A percentile compares a stretch with the other conserved stretches of the same genome.
phyloP scores from a whole-genome alignment of 2,113 vertebrate genomes.

The Carassius auratus region DNA sequence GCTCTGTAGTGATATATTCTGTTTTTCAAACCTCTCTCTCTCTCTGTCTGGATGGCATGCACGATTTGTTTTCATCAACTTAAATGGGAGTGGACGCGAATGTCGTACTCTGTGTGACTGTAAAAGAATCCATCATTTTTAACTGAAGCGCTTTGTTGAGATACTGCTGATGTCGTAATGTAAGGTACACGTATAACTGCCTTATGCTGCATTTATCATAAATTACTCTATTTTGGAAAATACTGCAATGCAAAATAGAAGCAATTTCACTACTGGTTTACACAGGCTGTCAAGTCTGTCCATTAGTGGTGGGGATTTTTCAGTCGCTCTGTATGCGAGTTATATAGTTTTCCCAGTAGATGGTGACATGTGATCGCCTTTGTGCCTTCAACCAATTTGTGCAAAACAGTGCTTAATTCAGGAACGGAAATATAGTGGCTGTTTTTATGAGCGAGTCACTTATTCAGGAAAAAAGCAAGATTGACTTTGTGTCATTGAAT shows the following conservation, averaged over 20 bases:
- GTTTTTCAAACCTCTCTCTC: background rate
- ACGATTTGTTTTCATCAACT: background rate
- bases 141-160: slow-evolving; percentile 13
- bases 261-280: background rate
- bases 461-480: background rate
- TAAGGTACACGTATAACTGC: background rate
- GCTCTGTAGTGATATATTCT: background rate
- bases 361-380: background rate
- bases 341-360: background rate
- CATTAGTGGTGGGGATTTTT: background rate
- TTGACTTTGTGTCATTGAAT: background rate
- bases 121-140: background rate
- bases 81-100: background rate
- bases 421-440: background rate
- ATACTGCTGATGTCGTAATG: slow-evolving; percentile 1
- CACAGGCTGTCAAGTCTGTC: background rate
- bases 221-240: slow-evolving; percentile 1
- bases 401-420: background rate
- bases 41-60: background rate
- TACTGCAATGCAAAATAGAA: background rate
- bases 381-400: no score
- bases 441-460: background rate
- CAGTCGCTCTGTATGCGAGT: background rate
- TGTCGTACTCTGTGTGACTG: background rate
- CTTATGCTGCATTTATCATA: background rate